Evolutionary conservation across 1,140 invertebrate species (phyloP), one percentile per base, ranked within the genome.

Genomic region (Bombyx mandarina): DNA sequence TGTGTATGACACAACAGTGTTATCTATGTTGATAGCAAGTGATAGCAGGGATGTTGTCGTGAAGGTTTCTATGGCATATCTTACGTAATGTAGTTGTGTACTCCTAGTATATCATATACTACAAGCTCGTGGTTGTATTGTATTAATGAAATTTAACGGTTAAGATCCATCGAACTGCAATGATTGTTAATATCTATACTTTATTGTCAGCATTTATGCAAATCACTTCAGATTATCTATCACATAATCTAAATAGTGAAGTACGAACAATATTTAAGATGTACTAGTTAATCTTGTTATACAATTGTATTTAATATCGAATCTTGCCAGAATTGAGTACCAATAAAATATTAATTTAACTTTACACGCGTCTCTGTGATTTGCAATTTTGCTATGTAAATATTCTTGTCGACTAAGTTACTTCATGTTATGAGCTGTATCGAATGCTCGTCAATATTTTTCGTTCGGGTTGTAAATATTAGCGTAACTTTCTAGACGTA

Each of bases 371-470:
- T 76, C 72, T 79, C 79, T 86, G 82, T 86, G 81, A 84, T 86
- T 85, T 79, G 74, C 76, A 76, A 80, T 78, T 69, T 75, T 75
- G 71, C 75, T 76, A 57, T 86, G 83, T 86, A 86, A 77, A 84
- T 86, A 86, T 70, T 52, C 63, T 77, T 79, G 80, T 79, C 75
- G 82, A 80, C 83, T 79, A 83, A 83, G 83, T 86, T 86, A 85
- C 82, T 83, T 86, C 80, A 78, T 86, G 78, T 79, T 75, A 65
- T 72, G 65, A 67, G 43, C 26, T 26, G 22, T 42, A 26, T 35
- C 18, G 5, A 9, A 47, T 55, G 69, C 75, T 69, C 74, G 72
- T 81, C 78, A 75, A 67, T 71, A 72, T 73, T 83, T 77, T 75
- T 76, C 72, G 72, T 77, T 80, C 67, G 71, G 74, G 69, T 65